Conservation (phyloP, 2,888 invertebrate species). For the Neoitamus cyanurus region DNA sequence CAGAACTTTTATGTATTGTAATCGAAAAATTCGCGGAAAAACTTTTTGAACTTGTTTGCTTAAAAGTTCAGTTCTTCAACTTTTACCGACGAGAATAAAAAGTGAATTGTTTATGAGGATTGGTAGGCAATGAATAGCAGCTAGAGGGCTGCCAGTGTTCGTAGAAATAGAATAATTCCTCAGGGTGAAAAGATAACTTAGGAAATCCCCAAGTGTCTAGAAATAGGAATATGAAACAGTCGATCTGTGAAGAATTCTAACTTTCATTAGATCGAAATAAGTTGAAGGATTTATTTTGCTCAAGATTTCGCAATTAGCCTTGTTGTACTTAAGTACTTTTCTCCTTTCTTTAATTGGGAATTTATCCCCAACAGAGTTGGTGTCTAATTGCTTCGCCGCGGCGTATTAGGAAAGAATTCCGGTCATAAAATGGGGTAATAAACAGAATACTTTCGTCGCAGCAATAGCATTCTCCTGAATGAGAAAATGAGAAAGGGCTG, state of each 20-base stretch:
- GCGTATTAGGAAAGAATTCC: not conserved
- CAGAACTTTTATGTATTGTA: conserved; percentile 48
- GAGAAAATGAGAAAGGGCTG: not conserved
- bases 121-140: conserved; percentile 28
- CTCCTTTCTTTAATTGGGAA: not conserved
- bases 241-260: conserved; percentile 14
- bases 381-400: not conserved
- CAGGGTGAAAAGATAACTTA: not conserved
- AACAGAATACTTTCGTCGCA: not conserved
- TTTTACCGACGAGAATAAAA: conserved; percentile 44
- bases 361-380: not conserved
- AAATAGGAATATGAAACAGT: conserved; percentile 11
- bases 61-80: conserved; percentile 47
- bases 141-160: not conserved
- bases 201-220: not conserved
- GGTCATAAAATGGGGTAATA: not conserved
- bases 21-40: conserved; percentile 49
- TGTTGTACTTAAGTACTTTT: conserved; percentile 44
- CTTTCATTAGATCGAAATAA: conserved; percentile 13
- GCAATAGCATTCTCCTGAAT: not conserved
- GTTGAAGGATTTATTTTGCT: not conserved
- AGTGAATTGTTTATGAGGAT: conserved; percentile 41
- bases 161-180: not conserved
- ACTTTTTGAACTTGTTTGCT: conserved; percentile 49
- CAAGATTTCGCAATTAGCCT: conserved; percentile 33